Percentiles rank a stretch among this genome's conserved stretches.
Evolutionary conservation across 2,113 vertebrate genomes (phyloP).

Genomic region (Poeciliopsis prolifica): DNA sequence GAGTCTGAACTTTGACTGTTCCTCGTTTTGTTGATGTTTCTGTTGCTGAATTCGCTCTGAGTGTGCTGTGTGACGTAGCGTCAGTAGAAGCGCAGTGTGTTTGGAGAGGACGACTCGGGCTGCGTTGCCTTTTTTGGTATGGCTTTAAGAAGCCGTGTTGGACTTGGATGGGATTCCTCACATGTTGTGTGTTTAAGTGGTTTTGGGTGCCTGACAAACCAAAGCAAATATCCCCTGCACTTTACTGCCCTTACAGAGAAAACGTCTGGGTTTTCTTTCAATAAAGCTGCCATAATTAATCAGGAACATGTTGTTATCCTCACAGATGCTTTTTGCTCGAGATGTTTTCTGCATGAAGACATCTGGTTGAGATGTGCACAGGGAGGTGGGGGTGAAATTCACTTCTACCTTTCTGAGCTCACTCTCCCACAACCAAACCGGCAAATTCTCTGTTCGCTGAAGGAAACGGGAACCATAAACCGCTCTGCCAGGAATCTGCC

Average conservation of each 20-base stretch:
- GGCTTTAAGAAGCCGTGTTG: slow-evolving; percentile 47
- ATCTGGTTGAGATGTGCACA: slow-evolving; percentile 50
- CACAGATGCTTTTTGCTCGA: slow-evolving; percentile 41
- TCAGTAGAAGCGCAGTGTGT: slow-evolving; percentile 40
- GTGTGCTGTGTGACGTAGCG: not conserved
- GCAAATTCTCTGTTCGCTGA: too few species aligned
- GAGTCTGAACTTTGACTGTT: slow-evolving; percentile 58
- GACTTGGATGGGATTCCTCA: slow-evolving; percentile 52
- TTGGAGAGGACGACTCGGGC: slow-evolving; percentile 12
- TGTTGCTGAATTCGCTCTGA: not conserved
- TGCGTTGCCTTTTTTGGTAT: slow-evolving; percentile 80
- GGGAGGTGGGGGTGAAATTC: too few species aligned
- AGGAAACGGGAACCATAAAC: not conserved
- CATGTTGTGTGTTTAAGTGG: slow-evolving; percentile 66
- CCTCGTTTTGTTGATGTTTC: not conserved
- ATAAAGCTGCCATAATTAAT: slow-evolving; percentile 53
- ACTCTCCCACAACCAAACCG: too few species aligned
- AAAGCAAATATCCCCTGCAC: slow-evolving; percentile 64
- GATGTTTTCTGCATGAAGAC: slow-evolving; percentile 54
- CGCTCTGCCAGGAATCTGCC: too few species aligned
- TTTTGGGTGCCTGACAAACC: slow-evolving; percentile 67
- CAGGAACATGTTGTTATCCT: slow-evolving; percentile 57
- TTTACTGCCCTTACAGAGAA: slow-evolving; percentile 48
- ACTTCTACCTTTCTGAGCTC: too few species aligned
- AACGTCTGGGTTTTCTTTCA: slow-evolving; percentile 61